phyloP scores from a whole-genome alignment of 2,888 invertebrate genomes.

The Andrena trimmerana region DNA sequence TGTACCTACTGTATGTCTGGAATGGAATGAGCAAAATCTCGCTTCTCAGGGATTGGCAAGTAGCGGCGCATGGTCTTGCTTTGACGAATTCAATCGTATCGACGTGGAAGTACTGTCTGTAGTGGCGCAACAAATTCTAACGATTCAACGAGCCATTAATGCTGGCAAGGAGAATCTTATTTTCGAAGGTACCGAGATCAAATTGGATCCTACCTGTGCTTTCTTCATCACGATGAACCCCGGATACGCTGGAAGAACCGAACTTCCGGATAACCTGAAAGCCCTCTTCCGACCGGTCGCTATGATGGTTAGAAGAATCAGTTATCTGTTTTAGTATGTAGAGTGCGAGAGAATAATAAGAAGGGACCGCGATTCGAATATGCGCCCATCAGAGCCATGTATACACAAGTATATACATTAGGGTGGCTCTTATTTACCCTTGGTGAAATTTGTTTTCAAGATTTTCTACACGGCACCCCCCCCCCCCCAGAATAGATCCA shows the following conservation, averaged over 20 bases:
- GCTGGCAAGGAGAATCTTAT: constrained; percentile 85
- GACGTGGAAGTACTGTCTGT: constrained; percentile 88
- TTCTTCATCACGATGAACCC: constrained; percentile 89
- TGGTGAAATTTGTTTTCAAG: too few species aligned
- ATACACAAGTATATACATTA: neutral
- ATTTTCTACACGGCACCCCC: too few species aligned
- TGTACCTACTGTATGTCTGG: too few species aligned
- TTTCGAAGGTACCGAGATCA: constrained; percentile 87
- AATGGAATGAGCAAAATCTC: neutral
- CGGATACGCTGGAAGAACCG: constrained; percentile 87
- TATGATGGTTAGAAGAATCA: constrained; percentile 86
- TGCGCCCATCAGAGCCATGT: too few species aligned
- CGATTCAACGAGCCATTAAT: constrained; percentile 87
- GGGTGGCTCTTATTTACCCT: too few species aligned
- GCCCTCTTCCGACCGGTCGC: constrained; percentile 88
- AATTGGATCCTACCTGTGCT: constrained; percentile 87
- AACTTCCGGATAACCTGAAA: constrained; percentile 88
- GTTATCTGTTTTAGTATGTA: too few species aligned
- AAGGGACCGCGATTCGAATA: too few species aligned
- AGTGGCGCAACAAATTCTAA: constrained; percentile 88
- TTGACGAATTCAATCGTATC: constrained; percentile 88
- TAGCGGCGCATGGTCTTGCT: constrained; percentile 88
- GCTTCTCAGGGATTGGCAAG: constrained; percentile 85
- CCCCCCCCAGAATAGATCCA: too few species aligned
- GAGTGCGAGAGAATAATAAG: too few species aligned